Evolutionary conservation across 2,797 vertebrate species (phyloP).

Genomic region (Meriones psammophilus): DNA sequence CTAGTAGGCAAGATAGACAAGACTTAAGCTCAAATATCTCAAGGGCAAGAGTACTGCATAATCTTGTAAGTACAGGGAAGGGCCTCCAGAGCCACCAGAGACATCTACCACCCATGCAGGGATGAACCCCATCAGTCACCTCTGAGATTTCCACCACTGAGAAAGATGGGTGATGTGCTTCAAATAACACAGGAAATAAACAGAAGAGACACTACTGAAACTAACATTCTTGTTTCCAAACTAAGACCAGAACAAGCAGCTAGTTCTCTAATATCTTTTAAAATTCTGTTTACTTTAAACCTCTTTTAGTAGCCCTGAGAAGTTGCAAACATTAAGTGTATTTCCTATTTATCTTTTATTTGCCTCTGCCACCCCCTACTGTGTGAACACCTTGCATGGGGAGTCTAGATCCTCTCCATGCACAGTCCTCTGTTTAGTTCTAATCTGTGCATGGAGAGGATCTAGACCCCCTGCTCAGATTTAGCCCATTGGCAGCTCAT

Average conservation of each 20-base stretch:
- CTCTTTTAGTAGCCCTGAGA: not conserved
- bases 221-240: not conserved
- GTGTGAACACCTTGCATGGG: not conserved
- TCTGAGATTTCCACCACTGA: not conserved
- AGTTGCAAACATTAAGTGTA: not conserved
- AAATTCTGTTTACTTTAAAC: not conserved
- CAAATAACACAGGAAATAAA: not conserved
- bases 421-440: too few relatives aligned
- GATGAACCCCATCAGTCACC: not conserved
- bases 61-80: not conserved
- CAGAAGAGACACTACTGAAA: not conserved
- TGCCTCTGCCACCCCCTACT: too few relatives aligned
- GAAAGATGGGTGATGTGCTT: not conserved
- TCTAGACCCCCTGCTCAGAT: too few relatives aligned
- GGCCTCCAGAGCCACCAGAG: rapidly evolving
- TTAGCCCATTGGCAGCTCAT: too few relatives aligned
- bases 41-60: not conserved
- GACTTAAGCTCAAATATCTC: not conserved
- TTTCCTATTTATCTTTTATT: not conserved
- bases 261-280: not conserved
- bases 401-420: too few relatives aligned
- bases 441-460: too few relatives aligned
- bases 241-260: not conserved
- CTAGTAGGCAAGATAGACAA: not conserved
- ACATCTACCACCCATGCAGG: not conserved